phyloP scores from a whole-genome alignment of 2,797 vertebrate genomes.

The Meriones psammophilus region DNA sequence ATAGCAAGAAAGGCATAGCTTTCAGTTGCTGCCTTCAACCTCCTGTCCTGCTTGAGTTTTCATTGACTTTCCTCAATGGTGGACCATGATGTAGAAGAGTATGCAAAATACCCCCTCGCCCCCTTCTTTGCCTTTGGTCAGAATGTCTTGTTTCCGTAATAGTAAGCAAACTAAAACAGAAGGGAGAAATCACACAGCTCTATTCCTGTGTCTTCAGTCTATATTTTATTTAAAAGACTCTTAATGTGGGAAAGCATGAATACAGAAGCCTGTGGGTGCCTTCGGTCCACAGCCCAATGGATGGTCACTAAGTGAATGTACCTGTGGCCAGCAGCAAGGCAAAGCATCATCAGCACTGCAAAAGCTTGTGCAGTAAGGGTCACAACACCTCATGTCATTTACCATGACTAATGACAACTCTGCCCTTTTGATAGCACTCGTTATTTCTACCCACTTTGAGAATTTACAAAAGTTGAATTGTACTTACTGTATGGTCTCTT shows the following conservation, averaged over 20 bases:
- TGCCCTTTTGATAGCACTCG: background rate
- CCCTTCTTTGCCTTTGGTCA: background rate
- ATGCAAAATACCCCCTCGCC: background rate
- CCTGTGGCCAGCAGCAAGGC: background rate
- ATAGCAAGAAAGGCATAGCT: too few species aligned
- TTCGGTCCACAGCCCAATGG: background rate
- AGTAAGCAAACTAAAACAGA: background rate
- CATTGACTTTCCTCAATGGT: background rate
- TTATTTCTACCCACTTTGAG: background rate
- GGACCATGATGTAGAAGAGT: background rate
- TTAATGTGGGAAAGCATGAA: background rate
- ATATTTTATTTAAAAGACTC: slow-evolving; percentile 8
- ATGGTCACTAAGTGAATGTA: background rate
- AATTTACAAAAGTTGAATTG: background rate
- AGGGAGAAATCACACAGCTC: background rate
- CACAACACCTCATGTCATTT: background rate
- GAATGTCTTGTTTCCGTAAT: background rate
- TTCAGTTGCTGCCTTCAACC: background rate
- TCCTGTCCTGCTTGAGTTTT: background rate
- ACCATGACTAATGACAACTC: background rate
- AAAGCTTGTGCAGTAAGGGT: background rate
- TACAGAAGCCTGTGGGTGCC: background rate
- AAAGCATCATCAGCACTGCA: background rate
- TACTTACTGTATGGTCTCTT: background rate
- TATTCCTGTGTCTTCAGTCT: background rate